These are phyloP conservation scores for Leucophora obtusa DNA, from an alignment of 2,888 invertebrate genomes.

Conservation along the genomic window DNA sequence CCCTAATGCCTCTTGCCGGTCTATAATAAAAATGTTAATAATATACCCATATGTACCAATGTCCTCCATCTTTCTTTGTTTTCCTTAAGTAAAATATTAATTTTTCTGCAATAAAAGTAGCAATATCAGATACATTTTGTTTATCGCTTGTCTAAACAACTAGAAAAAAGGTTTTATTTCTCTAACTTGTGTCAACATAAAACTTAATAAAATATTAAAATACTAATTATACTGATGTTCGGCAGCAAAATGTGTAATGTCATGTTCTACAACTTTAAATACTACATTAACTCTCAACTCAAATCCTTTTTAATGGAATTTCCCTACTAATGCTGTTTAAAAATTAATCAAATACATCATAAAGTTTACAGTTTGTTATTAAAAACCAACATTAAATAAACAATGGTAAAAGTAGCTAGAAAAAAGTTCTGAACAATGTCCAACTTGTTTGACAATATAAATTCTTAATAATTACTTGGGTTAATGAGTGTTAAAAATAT, in stretches of 20 bases:
- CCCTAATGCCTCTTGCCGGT: no score
- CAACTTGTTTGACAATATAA: slow-evolving; percentile 9
- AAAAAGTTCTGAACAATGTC: slow-evolving; percentile 24
- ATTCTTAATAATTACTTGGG: background rate
- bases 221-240: background rate
- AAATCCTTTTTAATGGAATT: background rate
- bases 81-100: no score
- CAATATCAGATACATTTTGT: no score
- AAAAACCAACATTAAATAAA: background rate
- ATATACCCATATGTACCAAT: no score
- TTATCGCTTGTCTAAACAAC: no score
- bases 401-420: background rate
- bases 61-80: no score
- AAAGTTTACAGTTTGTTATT: background rate
- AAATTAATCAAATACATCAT: background rate
- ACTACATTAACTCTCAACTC: background rate
- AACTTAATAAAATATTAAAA: background rate
- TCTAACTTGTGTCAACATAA: background rate
- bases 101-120: no score
- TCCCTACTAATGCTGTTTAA: background rate
- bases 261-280: background rate
- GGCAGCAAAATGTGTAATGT: background rate
- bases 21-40: no score
- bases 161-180: no score
- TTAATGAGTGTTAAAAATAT: background rate